Conservation (phyloP, 2,888 invertebrate genomes). For the Neoaliturus tenellus region DNA sequence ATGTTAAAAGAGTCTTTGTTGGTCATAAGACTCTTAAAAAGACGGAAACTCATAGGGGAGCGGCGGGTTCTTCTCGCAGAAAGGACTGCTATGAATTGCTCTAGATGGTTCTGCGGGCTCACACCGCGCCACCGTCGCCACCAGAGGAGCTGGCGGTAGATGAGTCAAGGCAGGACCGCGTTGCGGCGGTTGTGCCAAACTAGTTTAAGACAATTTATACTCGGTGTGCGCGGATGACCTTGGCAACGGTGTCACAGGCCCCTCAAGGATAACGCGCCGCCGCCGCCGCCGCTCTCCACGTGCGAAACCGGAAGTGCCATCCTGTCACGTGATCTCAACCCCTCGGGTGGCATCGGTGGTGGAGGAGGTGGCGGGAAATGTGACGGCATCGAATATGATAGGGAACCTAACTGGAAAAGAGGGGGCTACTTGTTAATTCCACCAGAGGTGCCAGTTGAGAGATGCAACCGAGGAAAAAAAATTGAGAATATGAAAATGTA, state of each 20-base stretch:
- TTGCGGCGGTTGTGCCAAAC: slow-evolving; percentile 28
- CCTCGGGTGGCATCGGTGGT: neutral
- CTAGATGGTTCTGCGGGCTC: too few species aligned
- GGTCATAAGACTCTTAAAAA: too few species aligned
- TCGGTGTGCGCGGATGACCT: neutral
- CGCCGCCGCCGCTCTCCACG: neutral
- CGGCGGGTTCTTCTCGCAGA: too few species aligned
- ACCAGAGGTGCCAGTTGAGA: too few species aligned
- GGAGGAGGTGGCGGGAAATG: neutral
- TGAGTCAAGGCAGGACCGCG: neutral
- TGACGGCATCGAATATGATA: too few species aligned
- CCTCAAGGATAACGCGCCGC: slow-evolving; percentile 17
- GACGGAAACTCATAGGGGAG: too few species aligned
- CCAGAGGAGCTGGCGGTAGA: neutral
- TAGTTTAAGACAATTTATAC: slow-evolving; percentile 36
- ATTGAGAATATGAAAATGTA: too few species aligned
- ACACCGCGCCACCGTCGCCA: neutral
- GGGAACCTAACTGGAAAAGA: too few species aligned
- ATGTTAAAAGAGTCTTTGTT: too few species aligned
- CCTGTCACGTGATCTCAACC: neutral
- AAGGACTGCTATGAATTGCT: too few species aligned
- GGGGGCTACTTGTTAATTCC: too few species aligned
- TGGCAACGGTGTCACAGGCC: slow-evolving; percentile 26
- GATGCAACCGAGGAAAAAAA: too few species aligned
- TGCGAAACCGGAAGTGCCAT: slow-evolving; percentile 19